Base-by-base conservation (phyloP, 2,888 invertebrate species). In the Dinocampus coccinellae region DNA sequence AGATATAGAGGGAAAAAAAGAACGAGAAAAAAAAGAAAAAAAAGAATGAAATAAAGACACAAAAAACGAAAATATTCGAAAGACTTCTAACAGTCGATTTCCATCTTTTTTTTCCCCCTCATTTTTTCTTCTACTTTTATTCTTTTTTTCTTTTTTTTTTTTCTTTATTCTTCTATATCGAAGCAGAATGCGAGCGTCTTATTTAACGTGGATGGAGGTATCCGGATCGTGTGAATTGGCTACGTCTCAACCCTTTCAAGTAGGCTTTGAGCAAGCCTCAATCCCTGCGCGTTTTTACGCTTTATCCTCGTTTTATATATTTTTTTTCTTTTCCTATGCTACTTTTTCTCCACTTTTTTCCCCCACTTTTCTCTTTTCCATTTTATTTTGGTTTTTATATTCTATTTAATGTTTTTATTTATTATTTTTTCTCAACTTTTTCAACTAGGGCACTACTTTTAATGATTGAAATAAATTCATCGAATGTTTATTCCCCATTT, bases 191-290 rank as follows among this genome's bases (percentile, higher is more conserved):
- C 72, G 70, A 71, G 72, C 72, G 76, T 75, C 75, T 75, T 73
- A 76, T 76, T 76, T 76, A 76, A 76, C 75, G 73, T 75, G 76
- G 74, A 76, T 74, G 64, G 75, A 75, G 75, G 76, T 76, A 75
- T 76, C 73, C 75, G 74, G 76, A 75, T 75, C 75, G 76, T 74
- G 73, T 62, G 75, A 76, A 76, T 76, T 76, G 76, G 76, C 76
- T 76, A 75, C 76, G 76, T 76, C 74, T 76, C 76, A 76, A 76
- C 73, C 71, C 74, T 75, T 68, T 73, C 71, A 69, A 75, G 73
- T 72, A 74, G 74, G 73, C 75, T 75, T 73, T 73, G 16, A 47
- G 47, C 47, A 47, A 47, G 47, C 16, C 47, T 47, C 47, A 47
- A 47, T 16, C 9, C 3, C n/a, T n/a, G 39, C 63, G 60, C 58